Evolutionary conservation across 2,113 vertebrate genomes (phyloP).

Genomic region (Pithys albifrons): DNA sequence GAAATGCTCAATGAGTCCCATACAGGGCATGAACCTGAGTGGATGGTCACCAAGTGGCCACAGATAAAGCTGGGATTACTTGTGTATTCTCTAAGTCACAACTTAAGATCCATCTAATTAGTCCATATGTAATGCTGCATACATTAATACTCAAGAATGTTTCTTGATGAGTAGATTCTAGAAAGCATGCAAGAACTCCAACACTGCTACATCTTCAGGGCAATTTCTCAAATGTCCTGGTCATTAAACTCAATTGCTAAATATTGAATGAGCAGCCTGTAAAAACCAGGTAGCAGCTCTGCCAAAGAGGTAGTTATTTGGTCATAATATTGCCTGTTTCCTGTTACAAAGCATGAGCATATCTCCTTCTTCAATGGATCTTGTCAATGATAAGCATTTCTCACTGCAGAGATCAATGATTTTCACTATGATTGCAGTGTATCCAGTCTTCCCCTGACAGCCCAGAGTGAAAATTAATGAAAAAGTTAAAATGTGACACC

Average conservation of each 20-base stretch:
- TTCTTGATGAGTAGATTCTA: not conserved
- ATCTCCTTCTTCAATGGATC: not conserved
- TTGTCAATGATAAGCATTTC: not conserved
- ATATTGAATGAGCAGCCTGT: not conserved
- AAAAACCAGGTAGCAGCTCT: not conserved
- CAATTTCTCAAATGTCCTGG: not conserved
- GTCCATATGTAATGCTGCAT: not conserved
- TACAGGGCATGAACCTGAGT: not conserved
- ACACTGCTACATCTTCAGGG: not conserved
- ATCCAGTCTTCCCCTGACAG: not conserved
- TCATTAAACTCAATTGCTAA: not conserved
- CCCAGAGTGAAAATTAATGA: not conserved
- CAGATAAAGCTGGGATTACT: not conserved
- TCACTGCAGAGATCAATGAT: not conserved
- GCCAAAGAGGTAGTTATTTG: not conserved
- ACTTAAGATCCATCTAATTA: not conserved
- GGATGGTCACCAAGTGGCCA: not conserved
- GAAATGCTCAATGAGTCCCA: not conserved
- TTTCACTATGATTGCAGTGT: not conserved
- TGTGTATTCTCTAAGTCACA: not conserved
- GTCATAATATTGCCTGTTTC: not conserved
- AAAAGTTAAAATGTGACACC: not conserved
- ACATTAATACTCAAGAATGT: not conserved
- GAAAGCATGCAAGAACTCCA: not conserved
- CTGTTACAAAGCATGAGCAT: not conserved